Base-by-base conservation (phyloP, 2,888 invertebrate genomes). In the Polymixis flavicincta region DNA sequence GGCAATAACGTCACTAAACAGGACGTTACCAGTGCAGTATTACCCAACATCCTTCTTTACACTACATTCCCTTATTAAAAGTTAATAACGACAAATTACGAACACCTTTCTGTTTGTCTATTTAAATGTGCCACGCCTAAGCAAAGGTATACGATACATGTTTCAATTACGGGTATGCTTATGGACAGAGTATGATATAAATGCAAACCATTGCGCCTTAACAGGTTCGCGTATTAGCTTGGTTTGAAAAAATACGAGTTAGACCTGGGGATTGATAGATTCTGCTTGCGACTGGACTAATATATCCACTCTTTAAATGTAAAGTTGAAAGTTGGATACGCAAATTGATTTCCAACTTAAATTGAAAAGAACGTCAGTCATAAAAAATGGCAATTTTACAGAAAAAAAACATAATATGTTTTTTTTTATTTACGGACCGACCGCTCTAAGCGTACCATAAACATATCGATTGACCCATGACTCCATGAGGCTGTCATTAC, bases 161-260 rank as follows among this genome's bases (percentile, higher is more conserved):
- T 93, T 94, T 95, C 93, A 94, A 95, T 95, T 93, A 93, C 91
- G 87, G 87, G 82, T 84, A 86, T 86, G 86, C 85, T 88, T 95
- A 94, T 93, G 94, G 94, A 76, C 86, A 88, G 85, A 90, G 92
- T 92, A 94, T 95, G 94, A 91, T 90, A 93, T 91, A 91, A 94
- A 95, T 92, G 93, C 90, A 89, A 89, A 88, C 89, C 86, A 86
- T 88, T 85, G 87, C 87, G 50, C 95, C 95, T 87, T 94, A 94
- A 82, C 88, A 68, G 93, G 95, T 66, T 85, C 89, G 88, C 92
- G 87, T 95, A 96, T 95, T 95, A 95, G 94, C 90, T 76, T 80
- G 45, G 83, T 85, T 86, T 82, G 90, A 91, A 93, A 94, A 95
- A 94, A 90, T 76, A 88, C 80, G 78, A 52, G 78, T 72, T 28